Conservation (phyloP, 1,140 invertebrate species). For the Plectus sambesii region DNA sequence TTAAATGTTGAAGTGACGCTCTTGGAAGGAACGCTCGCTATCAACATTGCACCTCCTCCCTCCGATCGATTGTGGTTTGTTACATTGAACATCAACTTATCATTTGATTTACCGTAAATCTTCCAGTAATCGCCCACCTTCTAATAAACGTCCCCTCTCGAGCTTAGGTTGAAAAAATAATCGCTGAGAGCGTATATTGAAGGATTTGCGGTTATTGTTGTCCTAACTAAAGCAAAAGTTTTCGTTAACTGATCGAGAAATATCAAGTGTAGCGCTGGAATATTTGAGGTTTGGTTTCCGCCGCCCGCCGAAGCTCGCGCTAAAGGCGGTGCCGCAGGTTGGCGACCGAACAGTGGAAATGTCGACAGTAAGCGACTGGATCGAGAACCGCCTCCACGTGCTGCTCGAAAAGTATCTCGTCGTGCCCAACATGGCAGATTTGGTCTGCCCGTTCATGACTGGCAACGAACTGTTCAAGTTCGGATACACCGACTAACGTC, state of each 20-base stretch:
- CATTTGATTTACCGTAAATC: no score
- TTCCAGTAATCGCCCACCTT: no score
- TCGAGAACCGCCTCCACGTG: conserved; percentile 29
- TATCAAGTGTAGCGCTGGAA: no score
- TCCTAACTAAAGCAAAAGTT: no score
- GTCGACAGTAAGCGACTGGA: conserved; percentile 40
- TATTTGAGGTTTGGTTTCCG: conserved; percentile 40
- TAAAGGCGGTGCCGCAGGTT: conserved; percentile 41
- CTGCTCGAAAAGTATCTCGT: conserved; percentile 43
- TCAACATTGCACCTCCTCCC: conserved; percentile 89
- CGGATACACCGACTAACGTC: conserved; percentile 29
- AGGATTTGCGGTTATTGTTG: no score
- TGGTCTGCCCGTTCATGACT: conserved; percentile 29
- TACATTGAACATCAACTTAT: background rate
- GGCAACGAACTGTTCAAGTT: conserved; percentile 28
- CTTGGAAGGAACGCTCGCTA: conserved; percentile 65
- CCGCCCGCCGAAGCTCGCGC: conserved; percentile 29
- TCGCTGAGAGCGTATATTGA: no score
- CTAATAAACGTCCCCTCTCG: no score
- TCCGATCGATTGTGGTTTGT: conserved; percentile 73
- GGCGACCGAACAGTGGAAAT: conserved; percentile 40
- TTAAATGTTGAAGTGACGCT: conserved; percentile 73
- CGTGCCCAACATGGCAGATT: conserved; percentile 41
- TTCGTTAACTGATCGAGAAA: no score
- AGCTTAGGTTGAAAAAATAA: no score